Base-by-base conservation (phyloP, 2,888 invertebrate genomes). In the Auanema freiburgensis region DNA sequence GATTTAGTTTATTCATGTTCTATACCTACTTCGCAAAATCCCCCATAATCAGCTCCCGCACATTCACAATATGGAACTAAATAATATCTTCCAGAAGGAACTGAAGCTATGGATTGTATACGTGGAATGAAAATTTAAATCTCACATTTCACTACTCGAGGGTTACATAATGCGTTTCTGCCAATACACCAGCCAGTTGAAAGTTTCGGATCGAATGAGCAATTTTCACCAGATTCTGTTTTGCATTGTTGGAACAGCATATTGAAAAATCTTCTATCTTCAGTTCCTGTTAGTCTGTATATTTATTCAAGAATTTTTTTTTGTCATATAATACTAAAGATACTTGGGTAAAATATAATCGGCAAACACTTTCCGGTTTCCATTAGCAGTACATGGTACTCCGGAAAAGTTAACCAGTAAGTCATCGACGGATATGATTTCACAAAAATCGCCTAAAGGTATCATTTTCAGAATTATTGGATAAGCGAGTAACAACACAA, bases 121-220 rank as follows among this genome's bases (percentile, higher is more conserved):
- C 16, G 21, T 46, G 21, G 6, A 5, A 46, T 8, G 3, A 46
- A 21, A 46, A 46, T 46, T 3, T 21, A 24, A 52, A 33, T 33
- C 59, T 59, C 40, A 54, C 54, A 60, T n/a, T 33, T 55, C n/a
- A 55, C 49, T 14, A 62, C 62, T 2, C 57, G 50, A 14, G 62
- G 23, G n/a, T 62, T 42, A 57, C 62, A 62, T n/a, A 33, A 33
- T 33, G 23, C 14, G 25, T 53, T 57, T 46, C 18, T 21, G 43
- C 57, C 50, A 18, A 57, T 41, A 40, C 62, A 62, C 49, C 21
- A 40, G 14, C 41, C 41, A 5, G 16, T 44, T 49, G 33, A 46
- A 57, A 6, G 16, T n/a, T 14, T 18, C 23, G 6, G 33, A 33
- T 33, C 4, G 33, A 33, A 33, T 33, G 4, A 8, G 33, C 33